Conservation (phyloP, 2,797 vertebrate genomes). For the Hyperoplus immaculatus region DNA sequence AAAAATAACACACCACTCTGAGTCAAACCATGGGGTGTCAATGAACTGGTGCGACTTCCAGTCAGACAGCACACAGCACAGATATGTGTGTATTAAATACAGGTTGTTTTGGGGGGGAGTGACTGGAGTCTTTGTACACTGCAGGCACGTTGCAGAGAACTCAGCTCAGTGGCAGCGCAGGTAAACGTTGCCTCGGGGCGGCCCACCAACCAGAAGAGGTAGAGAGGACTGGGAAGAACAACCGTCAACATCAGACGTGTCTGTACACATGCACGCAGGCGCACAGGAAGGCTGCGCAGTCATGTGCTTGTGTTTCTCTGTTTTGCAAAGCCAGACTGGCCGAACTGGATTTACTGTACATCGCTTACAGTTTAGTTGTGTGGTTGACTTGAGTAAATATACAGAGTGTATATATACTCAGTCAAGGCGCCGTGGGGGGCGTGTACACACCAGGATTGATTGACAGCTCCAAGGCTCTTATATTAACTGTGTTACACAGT, state of each 20-base stretch:
- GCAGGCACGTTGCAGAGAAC: conserved; percentile 25
- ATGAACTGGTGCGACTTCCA: not conserved
- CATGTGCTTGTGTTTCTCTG: conserved; percentile 31
- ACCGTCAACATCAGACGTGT: conserved; percentile 79
- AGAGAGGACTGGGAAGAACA: conserved; percentile 66
- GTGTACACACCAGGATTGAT: not conserved
- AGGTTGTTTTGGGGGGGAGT: conserved; percentile 18
- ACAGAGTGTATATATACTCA: conserved; percentile 4
- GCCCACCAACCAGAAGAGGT: conserved; percentile 54
- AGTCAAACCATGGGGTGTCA: not conserved
- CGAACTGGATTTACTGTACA: conserved; percentile 72
- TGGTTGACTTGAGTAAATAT: conserved; percentile 31
- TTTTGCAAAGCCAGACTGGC: conserved; percentile 54
- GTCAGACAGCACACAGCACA: conserved; percentile 21
- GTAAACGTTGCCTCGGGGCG: conserved; percentile 68
- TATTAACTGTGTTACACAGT: not conserved
- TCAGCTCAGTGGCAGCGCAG: conserved; percentile 50
- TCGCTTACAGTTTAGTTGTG: conserved; percentile 21
- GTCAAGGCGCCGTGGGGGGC: not conserved
- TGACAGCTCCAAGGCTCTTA: conserved; percentile 22
- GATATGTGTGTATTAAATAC: conserved; percentile 47
- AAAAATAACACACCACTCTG: conserved; percentile 1
- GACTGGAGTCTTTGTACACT: conserved; percentile 45
- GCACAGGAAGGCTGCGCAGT: conserved; percentile 51
- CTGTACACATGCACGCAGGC: conserved; percentile 68